These are phyloP conservation scores for Artibeus lituratus DNA, from an alignment of 2,797 vertebrate species.

Conservation along the genomic window DNA sequence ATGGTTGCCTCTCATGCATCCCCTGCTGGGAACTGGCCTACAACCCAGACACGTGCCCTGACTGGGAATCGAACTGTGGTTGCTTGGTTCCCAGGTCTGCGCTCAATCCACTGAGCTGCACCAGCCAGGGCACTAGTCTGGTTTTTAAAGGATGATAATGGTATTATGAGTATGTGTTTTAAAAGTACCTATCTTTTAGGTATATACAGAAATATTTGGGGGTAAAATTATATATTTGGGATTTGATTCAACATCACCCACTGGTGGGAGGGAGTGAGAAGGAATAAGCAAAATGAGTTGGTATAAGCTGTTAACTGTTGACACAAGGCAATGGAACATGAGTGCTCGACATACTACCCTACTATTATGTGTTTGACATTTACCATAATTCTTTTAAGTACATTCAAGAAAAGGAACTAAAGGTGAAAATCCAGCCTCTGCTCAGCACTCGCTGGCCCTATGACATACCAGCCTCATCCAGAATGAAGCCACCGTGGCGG, in stretches of 20 bases:
- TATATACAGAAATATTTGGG: not conserved
- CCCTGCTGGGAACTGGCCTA: too few relatives aligned
- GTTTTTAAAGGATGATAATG: not conserved
- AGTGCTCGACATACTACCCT: too few relatives aligned
- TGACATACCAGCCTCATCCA: constrained; percentile 93
- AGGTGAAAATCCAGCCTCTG: not conserved
- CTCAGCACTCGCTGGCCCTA: not conserved
- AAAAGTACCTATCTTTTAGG: not conserved
- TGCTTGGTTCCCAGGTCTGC: too few relatives aligned
- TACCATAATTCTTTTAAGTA: not conserved
- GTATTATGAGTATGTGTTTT: not conserved
- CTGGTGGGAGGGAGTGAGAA: not conserved
- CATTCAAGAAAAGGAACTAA: not conserved
- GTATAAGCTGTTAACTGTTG: not conserved
- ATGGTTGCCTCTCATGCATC: too few relatives aligned
- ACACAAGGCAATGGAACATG: not conserved
- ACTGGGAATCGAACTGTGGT: too few relatives aligned
- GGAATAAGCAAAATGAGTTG: not conserved
- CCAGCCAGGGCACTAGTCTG: too few relatives aligned
- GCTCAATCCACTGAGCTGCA: too few relatives aligned
- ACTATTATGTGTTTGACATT: not conserved
- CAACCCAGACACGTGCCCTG: too few relatives aligned
- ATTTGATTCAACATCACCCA: not conserved
- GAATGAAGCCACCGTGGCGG: constrained; percentile 92
- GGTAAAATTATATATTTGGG: not conserved